Conservation (phyloP, 1,140 invertebrate genomes). For the Drosophila subpulchrella region DNA sequence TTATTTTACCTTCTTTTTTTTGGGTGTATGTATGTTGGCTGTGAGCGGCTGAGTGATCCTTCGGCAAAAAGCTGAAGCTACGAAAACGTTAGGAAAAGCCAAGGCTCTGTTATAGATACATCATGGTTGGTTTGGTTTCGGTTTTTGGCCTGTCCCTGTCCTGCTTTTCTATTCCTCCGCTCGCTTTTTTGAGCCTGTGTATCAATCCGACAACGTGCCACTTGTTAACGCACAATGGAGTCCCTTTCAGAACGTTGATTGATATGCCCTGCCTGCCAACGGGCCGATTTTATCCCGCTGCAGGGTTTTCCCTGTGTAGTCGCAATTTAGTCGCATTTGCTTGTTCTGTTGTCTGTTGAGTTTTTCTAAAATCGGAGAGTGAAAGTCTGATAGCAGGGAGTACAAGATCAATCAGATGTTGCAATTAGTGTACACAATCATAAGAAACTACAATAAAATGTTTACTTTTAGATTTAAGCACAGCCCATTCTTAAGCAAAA, state of each 20-base stretch:
- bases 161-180: slow-evolving; percentile 15
- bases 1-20: too few relatives aligned
- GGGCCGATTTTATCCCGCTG: background rate
- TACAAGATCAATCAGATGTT: background rate
- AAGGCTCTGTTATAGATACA: slow-evolving; percentile 65
- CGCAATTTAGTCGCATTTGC: slow-evolving; percentile 23
- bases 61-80: slow-evolving; percentile 9
- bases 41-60: background rate
- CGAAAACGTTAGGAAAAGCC: slow-evolving; percentile 21
- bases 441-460: background rate
- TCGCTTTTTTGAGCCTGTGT: slow-evolving; percentile 38
- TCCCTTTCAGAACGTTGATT: slow-evolving; percentile 66
- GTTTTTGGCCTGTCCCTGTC: slow-evolving; percentile 17
- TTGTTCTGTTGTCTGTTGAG: background rate
- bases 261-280: slow-evolving; percentile 46
- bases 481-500: too few relatives aligned
- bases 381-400: background rate
- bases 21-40: background rate
- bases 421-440: background rate
- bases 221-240: slow-evolving; percentile 78
- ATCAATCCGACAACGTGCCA: slow-evolving; percentile 75
- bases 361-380: background rate
- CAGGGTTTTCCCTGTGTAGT: background rate
- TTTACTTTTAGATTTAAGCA: background rate
- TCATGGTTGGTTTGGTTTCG: slow-evolving; percentile 55